Conservation (phyloP, 2,113 vertebrate species). For the Microcebus griseorufus region DNA sequence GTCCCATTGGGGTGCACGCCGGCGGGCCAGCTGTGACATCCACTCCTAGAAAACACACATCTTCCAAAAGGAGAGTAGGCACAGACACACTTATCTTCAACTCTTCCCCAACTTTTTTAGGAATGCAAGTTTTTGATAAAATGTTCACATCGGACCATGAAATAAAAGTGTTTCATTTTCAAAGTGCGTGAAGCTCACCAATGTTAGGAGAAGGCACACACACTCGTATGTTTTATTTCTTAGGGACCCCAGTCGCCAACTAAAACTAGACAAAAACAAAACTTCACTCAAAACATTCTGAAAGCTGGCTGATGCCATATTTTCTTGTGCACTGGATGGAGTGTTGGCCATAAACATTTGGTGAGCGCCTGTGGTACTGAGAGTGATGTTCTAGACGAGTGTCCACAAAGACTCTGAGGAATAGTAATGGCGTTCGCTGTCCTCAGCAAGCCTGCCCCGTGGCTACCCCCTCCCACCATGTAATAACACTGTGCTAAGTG, state of each 20-base stretch:
- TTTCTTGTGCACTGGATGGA: neutral
- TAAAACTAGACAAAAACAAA: neutral
- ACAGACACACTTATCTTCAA: neutral
- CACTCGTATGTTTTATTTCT: neutral
- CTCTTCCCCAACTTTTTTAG: neutral
- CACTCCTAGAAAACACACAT: neutral
- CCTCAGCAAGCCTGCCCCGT: neutral
- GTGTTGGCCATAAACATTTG: neutral
- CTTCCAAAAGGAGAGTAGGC: neutral
- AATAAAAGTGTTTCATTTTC: neutral
- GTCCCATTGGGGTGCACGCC: rapidly evolving
- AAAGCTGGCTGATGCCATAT: neutral
- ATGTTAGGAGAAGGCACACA: neutral
- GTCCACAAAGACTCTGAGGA: neutral
- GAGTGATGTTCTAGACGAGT: neutral
- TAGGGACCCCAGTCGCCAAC: neutral
- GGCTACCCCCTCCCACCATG: neutral
- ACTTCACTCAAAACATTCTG: neutral
- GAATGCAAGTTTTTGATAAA: neutral
- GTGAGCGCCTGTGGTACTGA: neutral
- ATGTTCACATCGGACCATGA: neutral
- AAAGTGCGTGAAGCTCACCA: neutral
- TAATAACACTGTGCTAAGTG: neutral
- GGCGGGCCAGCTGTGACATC: neutral
- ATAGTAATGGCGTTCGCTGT: neutral